These are phyloP conservation scores for Nomia melanderi DNA, from an alignment of 1,140 invertebrate genomes.

Conservation along the genomic window DNA sequence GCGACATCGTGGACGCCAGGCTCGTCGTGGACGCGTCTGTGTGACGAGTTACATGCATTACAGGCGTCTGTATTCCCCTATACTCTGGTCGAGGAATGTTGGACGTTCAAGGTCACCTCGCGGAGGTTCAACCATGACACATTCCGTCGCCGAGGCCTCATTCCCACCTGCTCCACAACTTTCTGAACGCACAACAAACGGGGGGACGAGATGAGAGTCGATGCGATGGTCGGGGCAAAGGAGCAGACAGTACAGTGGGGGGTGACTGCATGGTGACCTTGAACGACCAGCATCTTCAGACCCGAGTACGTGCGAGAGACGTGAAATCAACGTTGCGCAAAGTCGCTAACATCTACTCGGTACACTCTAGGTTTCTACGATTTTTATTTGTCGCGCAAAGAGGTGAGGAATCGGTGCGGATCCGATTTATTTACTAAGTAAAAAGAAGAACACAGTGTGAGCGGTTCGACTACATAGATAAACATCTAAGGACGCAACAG, in stretches of 20 bases:
- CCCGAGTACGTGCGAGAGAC: background rate
- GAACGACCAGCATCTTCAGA: background rate
- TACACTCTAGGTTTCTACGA: background rate
- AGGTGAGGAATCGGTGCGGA: constrained; percentile 17
- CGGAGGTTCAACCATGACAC: background rate
- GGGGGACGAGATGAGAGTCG: background rate
- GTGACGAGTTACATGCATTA: constrained; percentile 50
- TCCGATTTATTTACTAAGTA: constrained; percentile 42
- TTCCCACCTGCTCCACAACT: too few species aligned
- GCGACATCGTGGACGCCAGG: constrained; percentile 79
- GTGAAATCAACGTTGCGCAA: background rate
- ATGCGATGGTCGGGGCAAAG: background rate
- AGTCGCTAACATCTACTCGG: background rate
- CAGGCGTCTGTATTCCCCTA: too few species aligned
- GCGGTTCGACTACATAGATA: constrained; percentile 14
- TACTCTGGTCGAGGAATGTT: background rate
- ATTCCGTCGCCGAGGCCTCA: too few species aligned
- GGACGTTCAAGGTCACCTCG: background rate
- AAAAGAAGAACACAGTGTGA: background rate
- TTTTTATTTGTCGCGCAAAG: background rate
- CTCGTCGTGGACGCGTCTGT: constrained; percentile 85
- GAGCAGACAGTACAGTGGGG: background rate
- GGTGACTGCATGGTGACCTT: background rate
- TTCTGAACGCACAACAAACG: background rate
- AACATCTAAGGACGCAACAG: background rate